These are phyloP conservation scores for Heliconius hermathena DNA, from an alignment of 1,140 invertebrate species.

Conservation along the genomic window DNA sequence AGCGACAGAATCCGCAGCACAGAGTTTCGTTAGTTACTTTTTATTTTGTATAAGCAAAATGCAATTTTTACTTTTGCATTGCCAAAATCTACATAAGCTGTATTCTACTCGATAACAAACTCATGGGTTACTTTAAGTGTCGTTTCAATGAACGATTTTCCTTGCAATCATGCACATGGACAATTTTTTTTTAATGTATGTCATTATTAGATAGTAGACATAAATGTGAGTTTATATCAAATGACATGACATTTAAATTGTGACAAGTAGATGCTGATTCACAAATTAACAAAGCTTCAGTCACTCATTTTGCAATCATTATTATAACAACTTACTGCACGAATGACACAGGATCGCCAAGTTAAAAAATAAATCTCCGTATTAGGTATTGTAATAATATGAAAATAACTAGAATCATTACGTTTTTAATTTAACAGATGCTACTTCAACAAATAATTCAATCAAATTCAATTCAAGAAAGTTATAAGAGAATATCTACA, in stretches of 20 bases:
- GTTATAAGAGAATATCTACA: not conserved
- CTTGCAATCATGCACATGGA: slow-evolving; percentile 66
- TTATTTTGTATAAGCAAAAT: slow-evolving; percentile 37
- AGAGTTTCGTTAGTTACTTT: slow-evolving; percentile 25
- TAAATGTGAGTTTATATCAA: slow-evolving; percentile 10
- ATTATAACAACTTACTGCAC: slow-evolving; percentile 50
- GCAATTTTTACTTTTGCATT: slow-evolving; percentile 36
- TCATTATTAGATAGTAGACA: slow-evolving; percentile 16
- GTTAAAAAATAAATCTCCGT: slow-evolving; percentile 48
- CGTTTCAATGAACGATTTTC: slow-evolving; percentile 37
- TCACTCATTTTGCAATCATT: slow-evolving; percentile 49
- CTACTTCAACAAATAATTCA: not conserved
- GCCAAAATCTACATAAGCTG: slow-evolving; percentile 56
- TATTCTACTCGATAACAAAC: slow-evolving; percentile 45
- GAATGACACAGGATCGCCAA: slow-evolving; percentile 55
- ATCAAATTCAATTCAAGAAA: not conserved
- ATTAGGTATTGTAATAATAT: slow-evolving; percentile 67
- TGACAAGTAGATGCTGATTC: slow-evolving; percentile 36
- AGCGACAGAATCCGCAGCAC: slow-evolving; percentile 48
- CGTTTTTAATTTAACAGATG: not conserved
- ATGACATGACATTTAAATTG: slow-evolving; percentile 34
- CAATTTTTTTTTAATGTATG: slow-evolving; percentile 17
- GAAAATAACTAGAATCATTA: not conserved
- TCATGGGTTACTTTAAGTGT: slow-evolving; percentile 34
- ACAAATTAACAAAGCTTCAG: slow-evolving; percentile 47